Conservation (phyloP, 2,888 invertebrate species). For the Lymantria dispar region DNA sequence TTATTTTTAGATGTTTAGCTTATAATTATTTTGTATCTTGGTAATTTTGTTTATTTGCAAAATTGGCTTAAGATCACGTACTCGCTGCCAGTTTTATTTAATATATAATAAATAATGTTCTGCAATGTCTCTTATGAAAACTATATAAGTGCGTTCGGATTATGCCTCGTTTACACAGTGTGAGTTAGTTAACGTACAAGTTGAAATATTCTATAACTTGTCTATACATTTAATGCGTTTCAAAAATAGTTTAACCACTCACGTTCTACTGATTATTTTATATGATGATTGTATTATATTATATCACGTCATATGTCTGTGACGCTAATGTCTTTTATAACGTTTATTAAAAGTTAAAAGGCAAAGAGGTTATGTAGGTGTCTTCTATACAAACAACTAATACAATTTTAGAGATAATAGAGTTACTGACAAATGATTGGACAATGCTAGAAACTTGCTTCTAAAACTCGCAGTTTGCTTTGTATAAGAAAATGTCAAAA, state of each 20-base stretch:
- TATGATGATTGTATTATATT: too few species aligned
- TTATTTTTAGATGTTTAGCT: slow-evolving; percentile 26
- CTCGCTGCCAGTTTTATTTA: slow-evolving; percentile 12
- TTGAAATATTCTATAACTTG: neutral
- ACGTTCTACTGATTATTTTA: neutral
- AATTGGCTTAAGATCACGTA: slow-evolving; percentile 75
- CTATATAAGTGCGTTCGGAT: neutral
- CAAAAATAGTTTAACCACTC: neutral
- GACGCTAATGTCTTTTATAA: too few species aligned
- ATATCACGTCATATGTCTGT: too few species aligned
- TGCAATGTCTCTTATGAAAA: too few species aligned
- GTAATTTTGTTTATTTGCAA: slow-evolving; percentile 77
- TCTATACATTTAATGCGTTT: neutral
- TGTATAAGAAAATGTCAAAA: too few species aligned
- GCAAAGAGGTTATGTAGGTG: neutral
- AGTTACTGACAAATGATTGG: neutral
- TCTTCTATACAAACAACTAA: neutral
- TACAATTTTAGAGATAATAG: neutral
- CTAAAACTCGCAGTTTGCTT: too few species aligned
- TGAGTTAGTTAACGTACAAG: neutral
- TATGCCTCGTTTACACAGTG: neutral
- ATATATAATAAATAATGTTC: neutral
- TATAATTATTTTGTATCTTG: slow-evolving; percentile 56
- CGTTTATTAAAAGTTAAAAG: neutral
- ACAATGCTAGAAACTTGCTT: too few species aligned